A percentile compares a stretch with the other conserved stretches of the same genome.
phyloP scores from a whole-genome alignment of 1,140 invertebrate species.

The Drosophila ercepeae region DNA sequence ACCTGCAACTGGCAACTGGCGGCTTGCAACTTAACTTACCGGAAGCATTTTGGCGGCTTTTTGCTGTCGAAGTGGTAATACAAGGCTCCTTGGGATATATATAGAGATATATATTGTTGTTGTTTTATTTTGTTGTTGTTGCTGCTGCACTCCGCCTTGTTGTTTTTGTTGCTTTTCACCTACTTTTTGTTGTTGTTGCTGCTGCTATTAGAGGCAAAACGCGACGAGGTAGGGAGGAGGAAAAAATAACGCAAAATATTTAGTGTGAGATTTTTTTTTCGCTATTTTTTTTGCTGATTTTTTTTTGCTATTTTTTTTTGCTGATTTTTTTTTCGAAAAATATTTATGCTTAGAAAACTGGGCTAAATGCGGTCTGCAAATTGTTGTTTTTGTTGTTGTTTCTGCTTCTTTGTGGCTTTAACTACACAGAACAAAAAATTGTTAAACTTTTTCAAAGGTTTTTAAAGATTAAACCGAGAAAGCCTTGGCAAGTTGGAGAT shows the following conservation, averaged over 20 bases:
- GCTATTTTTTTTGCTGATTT: conserved; percentile 32
- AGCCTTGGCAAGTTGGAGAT: too few relatives aligned
- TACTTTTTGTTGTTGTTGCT: conserved; percentile 22
- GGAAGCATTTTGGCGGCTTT: conserved; percentile 77
- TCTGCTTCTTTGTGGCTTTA: conserved; percentile 16
- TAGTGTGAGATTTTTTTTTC: conserved; percentile 51
- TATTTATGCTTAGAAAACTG: conserved; percentile 48
- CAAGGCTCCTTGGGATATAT: conserved; percentile 40
- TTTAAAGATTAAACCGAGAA: too few relatives aligned
- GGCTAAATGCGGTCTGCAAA: conserved; percentile 38
- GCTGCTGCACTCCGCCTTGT: not conserved
- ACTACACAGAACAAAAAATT: conserved; percentile 5
- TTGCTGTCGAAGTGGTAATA: conserved; percentile 52
- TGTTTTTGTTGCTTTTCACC: conserved; percentile 1
- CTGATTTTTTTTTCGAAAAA: conserved; percentile 38
- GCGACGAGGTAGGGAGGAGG: conserved; percentile 39
- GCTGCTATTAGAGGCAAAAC: conserved; percentile 38
- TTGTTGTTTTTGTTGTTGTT: conserved; percentile 26
- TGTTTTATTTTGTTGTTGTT: too few relatives aligned
- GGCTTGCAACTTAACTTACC: too few relatives aligned
- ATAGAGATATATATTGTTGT: too few relatives aligned
- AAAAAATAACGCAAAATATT: conserved; percentile 33
- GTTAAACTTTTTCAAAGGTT: not conserved
- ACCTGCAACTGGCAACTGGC: conserved; percentile 19
- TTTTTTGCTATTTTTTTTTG: not conserved